These are phyloP conservation scores for Cataglyphis livida DNA, from an alignment of 2,888 invertebrate genomes.

Conservation along the genomic window DNA sequence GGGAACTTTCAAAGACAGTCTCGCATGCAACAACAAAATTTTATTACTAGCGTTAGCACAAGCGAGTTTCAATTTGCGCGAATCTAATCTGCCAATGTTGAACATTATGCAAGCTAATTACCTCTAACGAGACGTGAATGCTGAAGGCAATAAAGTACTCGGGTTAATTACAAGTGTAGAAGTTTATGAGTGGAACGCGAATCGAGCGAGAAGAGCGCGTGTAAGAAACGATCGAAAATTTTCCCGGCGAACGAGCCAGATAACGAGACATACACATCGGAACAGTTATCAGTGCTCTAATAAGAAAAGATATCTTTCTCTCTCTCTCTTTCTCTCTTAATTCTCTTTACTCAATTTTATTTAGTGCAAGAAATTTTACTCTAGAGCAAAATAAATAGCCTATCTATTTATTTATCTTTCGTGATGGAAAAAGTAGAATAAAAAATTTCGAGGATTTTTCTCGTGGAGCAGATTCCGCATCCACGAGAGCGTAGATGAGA, in stretches of 20 bases:
- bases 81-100: slow-evolving; percentile 42
- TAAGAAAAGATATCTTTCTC: neutral
- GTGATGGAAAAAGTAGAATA: neutral
- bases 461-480: slow-evolving; percentile 36
- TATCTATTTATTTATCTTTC: neutral
- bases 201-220: slow-evolving; percentile 13
- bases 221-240: slow-evolving; percentile 19
- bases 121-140: slow-evolving; percentile 42
- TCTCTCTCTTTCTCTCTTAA: neutral
- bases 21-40: slow-evolving; percentile 22
- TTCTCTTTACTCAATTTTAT: neutral
- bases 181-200: slow-evolving; percentile 27
- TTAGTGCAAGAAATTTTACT: neutral
- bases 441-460: neutral
- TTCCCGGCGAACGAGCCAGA: neutral
- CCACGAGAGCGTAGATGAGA: neutral
- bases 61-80: slow-evolving; percentile 34
- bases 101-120: slow-evolving; percentile 38
- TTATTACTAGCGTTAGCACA: slow-evolving; percentile 11
- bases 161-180: slow-evolving; percentile 36
- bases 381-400: neutral
- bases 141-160: slow-evolving; percentile 26
- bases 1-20: slow-evolving; percentile 21
- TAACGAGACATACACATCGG: slow-evolving; percentile 4
- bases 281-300: slow-evolving; percentile 27